Evolutionary conservation across 2,888 invertebrate genomes (phyloP).

Genomic region (Oxystoma pomonae): DNA sequence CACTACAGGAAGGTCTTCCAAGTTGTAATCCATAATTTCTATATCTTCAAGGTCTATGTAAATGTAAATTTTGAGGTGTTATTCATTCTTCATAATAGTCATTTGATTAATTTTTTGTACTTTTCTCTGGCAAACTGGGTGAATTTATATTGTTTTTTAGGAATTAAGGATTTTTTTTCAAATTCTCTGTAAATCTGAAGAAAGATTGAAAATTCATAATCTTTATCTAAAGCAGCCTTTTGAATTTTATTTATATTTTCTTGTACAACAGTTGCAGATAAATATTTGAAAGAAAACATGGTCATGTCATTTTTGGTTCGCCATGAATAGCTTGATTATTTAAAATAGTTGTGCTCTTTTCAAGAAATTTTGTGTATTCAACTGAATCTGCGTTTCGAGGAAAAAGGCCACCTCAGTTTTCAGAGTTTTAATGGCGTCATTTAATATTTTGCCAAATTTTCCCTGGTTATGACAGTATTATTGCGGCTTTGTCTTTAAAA

Average conservation of each 20-base stretch:
- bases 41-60: neutral
- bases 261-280: slow-evolving; percentile 3
- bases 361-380: slow-evolving; percentile 14
- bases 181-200: neutral
- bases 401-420: slow-evolving; percentile 13
- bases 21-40: neutral
- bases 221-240: neutral
- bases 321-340: slow-evolving; percentile 1
- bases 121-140: neutral
- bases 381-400: slow-evolving; percentile 11
- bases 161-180: neutral
- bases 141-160: neutral
- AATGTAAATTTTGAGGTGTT: neutral
- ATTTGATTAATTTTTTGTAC: neutral
- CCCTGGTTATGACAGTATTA: slow-evolving; percentile 22
- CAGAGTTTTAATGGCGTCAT: slow-evolving; percentile 7
- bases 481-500: slow-evolving; percentile 27
- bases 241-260: slow-evolving; percentile 1
- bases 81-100: neutral
- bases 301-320: neutral
- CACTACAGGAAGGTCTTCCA: slow-evolving; percentile 3
- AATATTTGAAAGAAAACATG: neutral
- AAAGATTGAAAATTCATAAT: neutral
- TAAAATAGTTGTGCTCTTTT: slow-evolving; percentile 4
- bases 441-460: slow-evolving; percentile 17